A percentile compares a stretch with the other conserved stretches of the same genome.
These are phyloP conservation scores for Pandion haliaetus DNA, from an alignment of 2,113 vertebrate genomes.

Conservation along the genomic window DNA sequence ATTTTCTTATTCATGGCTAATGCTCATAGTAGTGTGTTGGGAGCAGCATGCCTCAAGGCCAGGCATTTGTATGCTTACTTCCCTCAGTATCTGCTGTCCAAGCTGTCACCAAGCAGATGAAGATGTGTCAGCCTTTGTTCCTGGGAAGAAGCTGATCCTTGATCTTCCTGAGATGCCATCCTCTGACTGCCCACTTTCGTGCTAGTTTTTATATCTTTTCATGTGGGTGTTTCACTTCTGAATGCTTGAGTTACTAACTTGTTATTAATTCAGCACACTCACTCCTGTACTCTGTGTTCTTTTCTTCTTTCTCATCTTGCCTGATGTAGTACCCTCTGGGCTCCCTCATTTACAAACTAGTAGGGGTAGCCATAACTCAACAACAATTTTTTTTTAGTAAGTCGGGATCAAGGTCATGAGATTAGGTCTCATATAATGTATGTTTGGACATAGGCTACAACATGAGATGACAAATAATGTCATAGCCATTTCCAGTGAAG, in stretches of 20 bases:
- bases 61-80: not conserved
- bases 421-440: not conserved
- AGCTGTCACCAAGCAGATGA: not conserved
- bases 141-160: not conserved
- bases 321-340: not conserved
- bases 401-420: not conserved
- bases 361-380: not conserved
- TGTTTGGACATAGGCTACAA: not conserved
- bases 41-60: not conserved
- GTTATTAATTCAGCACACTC: not conserved
- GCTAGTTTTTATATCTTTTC: not conserved
- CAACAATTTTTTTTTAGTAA: not conserved
- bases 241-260: not conserved
- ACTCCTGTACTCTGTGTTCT: not conserved
- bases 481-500: not conserved
- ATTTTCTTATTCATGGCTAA: not conserved
- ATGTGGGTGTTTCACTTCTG: not conserved
- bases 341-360: not conserved
- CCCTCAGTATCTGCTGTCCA: not conserved
- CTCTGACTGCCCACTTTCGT: not conserved
- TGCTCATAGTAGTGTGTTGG: not conserved
- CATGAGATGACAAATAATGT: not conserved
- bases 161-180: not conserved
- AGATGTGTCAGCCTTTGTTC: not conserved
- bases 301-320: not conserved